A percentile compares a stretch with the other conserved stretches of the same genome.
phyloP scores from a whole-genome alignment of 2,113 vertebrate species.

The Leiothrix lutea region DNA sequence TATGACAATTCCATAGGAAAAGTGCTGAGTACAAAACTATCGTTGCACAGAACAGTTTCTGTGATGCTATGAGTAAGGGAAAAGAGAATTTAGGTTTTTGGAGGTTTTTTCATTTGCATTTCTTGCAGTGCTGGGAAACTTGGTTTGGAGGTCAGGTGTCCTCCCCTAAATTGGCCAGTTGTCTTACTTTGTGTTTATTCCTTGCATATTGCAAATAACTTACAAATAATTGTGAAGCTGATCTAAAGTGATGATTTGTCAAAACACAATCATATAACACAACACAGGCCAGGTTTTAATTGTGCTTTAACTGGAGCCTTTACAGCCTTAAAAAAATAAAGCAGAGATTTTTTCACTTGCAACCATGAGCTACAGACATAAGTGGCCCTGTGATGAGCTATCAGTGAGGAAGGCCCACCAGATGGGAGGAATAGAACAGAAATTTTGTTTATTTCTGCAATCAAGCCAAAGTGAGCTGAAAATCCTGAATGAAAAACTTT shows the following conservation, averaged over 20 bases:
- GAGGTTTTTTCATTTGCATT: not conserved
- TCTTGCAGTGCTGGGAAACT: not conserved
- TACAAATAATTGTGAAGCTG: not conserved
- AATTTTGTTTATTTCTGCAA: slow-evolving; percentile 52
- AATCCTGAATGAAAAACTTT: slow-evolving; percentile 31
- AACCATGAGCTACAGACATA: not conserved
- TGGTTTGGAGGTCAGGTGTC: not conserved
- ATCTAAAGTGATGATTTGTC: slow-evolving; percentile 28
- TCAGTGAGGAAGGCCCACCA: not conserved
- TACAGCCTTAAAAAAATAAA: slow-evolving; percentile 1
- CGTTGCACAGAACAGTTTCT: not conserved
- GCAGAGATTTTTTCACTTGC: not conserved
- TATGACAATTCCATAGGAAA: not conserved
- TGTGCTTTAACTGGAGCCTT: not conserved
- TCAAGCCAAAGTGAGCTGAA: slow-evolving; percentile 31
- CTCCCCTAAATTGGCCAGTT: not conserved
- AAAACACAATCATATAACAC: slow-evolving; percentile 17
- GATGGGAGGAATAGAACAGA: slow-evolving; percentile 8
- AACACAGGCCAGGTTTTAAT: slow-evolving; percentile 26
- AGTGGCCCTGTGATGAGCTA: slow-evolving; percentile 1
- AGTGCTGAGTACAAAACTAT: not conserved
- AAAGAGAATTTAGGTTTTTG: not conserved
- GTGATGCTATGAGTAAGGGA: not conserved
- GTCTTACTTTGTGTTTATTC: not conserved
- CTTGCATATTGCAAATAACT: not conserved